Percentiles rank a stretch among this genome's conserved stretches.
Conservation (phyloP, 2,888 invertebrate species). For the Lypha dubia region DNA sequence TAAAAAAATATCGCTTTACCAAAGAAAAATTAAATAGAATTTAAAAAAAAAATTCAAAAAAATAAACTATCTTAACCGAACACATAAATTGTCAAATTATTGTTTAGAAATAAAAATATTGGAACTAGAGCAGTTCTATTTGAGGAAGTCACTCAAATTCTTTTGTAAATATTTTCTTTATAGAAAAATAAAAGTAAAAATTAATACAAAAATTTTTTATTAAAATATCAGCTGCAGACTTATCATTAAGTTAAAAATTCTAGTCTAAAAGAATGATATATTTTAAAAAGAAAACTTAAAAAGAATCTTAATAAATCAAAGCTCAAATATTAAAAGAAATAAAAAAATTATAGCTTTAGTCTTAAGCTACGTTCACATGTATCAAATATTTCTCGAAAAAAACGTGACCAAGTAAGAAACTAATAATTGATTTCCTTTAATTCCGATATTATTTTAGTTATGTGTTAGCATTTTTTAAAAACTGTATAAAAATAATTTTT, state of each 20-base stretch:
- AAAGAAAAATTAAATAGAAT: no score
- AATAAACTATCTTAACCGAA: neutral
- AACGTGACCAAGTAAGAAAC: no score
- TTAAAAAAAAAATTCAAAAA: no score
- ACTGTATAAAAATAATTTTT: no score
- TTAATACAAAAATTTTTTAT: neutral
- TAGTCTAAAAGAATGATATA: neutral
- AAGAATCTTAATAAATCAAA: conserved; percentile 1
- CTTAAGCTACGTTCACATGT: no score
- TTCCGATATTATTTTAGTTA: no score
- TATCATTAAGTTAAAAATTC: conserved; percentile 19
- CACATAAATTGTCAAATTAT: conserved; percentile 57
- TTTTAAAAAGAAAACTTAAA: neutral
- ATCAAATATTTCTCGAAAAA: no score
- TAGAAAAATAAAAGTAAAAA: conserved; percentile 22
- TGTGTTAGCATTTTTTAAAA: no score
- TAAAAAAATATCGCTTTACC: no score
- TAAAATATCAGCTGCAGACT: neutral
- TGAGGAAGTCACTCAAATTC: neutral
- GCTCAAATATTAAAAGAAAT: conserved; percentile 15
- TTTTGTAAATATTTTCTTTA: conserved; percentile 47
- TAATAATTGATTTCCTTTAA: no score
- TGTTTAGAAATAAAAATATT: neutral
- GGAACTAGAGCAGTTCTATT: neutral
- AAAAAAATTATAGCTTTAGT: no score